A percentile compares a stretch with the other conserved stretches of the same genome.
Conservation (phyloP, 2,113 vertebrate species). For the Fulmarus glacialis region DNA sequence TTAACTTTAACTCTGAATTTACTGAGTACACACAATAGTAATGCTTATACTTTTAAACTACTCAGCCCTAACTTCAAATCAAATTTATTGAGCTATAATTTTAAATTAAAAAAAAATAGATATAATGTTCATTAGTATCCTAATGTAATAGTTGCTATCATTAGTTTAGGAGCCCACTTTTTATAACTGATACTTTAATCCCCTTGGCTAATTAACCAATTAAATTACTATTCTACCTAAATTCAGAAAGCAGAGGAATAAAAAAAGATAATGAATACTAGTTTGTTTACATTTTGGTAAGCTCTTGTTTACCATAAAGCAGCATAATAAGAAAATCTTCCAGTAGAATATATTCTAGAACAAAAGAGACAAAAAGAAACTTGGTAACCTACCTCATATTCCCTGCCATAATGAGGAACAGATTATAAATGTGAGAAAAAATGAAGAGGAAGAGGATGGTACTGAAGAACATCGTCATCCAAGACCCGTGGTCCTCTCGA, state of each 20-base stretch:
- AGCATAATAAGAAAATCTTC: background rate
- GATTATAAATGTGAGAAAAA: slow-evolving; percentile 98
- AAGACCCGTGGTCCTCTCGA: slow-evolving; percentile 95
- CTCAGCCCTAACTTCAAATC: background rate
- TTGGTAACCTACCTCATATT: slow-evolving; percentile 88
- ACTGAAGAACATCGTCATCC: slow-evolving; percentile 99
- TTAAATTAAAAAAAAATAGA: background rate
- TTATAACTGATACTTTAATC: background rate
- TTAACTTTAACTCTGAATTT: background rate
- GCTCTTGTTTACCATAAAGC: background rate
- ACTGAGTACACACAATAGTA: background rate
- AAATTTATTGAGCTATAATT: background rate
- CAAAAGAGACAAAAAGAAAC: background rate
- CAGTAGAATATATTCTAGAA: background rate
- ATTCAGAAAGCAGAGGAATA: background rate
- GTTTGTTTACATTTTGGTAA: background rate
- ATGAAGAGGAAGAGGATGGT: slow-evolving; percentile 97
- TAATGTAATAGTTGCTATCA: background rate
- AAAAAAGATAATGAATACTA: background rate
- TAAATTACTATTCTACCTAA: background rate
- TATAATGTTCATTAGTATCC: background rate
- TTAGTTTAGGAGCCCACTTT: background rate
- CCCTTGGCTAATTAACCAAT: background rate
- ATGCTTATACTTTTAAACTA: background rate
- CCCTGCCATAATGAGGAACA: slow-evolving; percentile 90